A percentile compares a stretch with the other conserved stretches of the same genome.
Evolutionary conservation across 1,140 invertebrate species (phyloP).

Genomic region (Drosophila micromelanica): DNA sequence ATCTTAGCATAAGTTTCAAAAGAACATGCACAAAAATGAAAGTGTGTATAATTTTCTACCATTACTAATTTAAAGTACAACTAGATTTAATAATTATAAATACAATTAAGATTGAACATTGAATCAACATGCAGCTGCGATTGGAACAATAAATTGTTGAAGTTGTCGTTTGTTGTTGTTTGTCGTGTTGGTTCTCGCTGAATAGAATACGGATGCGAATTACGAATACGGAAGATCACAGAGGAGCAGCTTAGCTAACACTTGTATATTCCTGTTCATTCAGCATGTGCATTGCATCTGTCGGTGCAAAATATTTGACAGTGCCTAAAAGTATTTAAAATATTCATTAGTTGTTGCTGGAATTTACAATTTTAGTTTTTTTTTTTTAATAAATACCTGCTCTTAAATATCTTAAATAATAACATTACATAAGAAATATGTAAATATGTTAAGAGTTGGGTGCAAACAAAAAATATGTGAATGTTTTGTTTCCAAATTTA

Average conservation of each 20-base stretch:
- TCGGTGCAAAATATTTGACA: slow-evolving; percentile 86
- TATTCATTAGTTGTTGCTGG: slow-evolving; percentile 44
- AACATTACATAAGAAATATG: not conserved
- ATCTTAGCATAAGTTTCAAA: slow-evolving; percentile 4
- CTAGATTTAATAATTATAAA: slow-evolving; percentile 40
- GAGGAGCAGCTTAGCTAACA: slow-evolving; percentile 67
- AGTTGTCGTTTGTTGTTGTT: slow-evolving; percentile 36
- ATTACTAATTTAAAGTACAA: slow-evolving; percentile 52
- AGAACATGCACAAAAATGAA: slow-evolving; percentile 35
- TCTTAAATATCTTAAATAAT: not conserved
- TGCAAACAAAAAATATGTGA: not conserved
- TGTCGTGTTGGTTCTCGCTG: slow-evolving; percentile 19
- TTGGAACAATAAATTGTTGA: slow-evolving; percentile 32
- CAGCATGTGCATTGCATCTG: slow-evolving; percentile 86
- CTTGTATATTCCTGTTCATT: slow-evolving; percentile 82
- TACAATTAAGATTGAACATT: slow-evolving; percentile 43
- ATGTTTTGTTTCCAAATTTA: slow-evolving; percentile 6
- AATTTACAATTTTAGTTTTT: not conserved
- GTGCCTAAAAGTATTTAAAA: slow-evolving; percentile 76
- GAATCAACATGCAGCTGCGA: slow-evolving; percentile 66
- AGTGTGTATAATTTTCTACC: slow-evolving; percentile 38
- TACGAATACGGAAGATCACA: slow-evolving; percentile 26
- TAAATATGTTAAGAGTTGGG: not conserved
- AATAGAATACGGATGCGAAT: not conserved
- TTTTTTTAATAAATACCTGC: not conserved